Conservation (phyloP, 2,797 vertebrate species). For the Pseudotriccus pelzelni region DNA sequence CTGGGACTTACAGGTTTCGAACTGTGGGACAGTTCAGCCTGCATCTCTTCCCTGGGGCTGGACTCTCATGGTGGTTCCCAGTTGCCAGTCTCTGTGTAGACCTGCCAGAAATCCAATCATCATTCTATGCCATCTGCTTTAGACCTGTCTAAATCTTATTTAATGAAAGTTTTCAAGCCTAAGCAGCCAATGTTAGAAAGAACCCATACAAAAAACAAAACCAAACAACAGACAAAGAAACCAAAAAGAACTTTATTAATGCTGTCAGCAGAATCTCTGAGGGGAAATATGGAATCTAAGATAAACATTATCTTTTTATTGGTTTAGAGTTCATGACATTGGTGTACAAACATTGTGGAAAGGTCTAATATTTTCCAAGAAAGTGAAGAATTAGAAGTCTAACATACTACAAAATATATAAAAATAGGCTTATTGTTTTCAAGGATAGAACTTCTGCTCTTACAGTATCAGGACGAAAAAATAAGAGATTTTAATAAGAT, state of each 20-base stretch:
- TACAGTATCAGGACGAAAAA: background rate
- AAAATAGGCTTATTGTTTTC: background rate
- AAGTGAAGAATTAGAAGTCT: background rate
- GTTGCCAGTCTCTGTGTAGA: background rate
- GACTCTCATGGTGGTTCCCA: background rate
- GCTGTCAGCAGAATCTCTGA: background rate
- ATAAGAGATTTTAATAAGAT: background rate
- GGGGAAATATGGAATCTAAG: background rate
- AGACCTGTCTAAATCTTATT: background rate
- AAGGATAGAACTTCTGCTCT: background rate
- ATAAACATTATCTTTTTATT: background rate
- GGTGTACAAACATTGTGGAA: background rate
- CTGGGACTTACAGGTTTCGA: background rate
- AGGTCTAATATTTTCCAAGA: background rate
- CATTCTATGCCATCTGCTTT: background rate
- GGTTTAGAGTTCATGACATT: background rate
- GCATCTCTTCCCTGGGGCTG: background rate
- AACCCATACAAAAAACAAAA: rapidly evolving
- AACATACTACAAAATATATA: background rate
- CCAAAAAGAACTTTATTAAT: background rate
- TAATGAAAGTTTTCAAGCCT: background rate
- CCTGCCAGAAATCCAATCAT: background rate
- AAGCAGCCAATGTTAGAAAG: background rate
- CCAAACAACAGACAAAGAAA: background rate
- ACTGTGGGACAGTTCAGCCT: background rate